phyloP scores from a whole-genome alignment of 2,797 vertebrate species.

The Decapterus maruadsi region DNA sequence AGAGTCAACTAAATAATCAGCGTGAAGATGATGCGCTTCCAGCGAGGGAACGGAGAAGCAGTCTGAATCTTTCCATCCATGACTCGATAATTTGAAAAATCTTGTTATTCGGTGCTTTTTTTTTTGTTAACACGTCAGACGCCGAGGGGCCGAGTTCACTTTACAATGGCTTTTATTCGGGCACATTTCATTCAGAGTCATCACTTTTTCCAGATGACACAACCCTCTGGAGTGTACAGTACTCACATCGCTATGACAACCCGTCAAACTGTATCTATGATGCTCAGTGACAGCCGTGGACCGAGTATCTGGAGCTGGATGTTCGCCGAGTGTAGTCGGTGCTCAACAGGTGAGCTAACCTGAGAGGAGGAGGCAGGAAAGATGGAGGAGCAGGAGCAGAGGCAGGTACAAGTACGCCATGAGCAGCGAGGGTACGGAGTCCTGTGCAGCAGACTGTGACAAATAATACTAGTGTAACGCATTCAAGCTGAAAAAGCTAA shows the following conservation, averaged over 20 bases:
- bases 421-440: conserved; percentile 11
- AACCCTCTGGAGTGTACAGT: conserved; percentile 19
- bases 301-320: not conserved
- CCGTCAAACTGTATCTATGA: conserved; percentile 27
- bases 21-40: not conserved
- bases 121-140: conserved; percentile 4
- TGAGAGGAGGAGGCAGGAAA: conserved; percentile 1
- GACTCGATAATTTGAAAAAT: not conserved
- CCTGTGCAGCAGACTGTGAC: conserved; percentile 34
- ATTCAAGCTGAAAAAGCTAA: conserved; percentile 49
- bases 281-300: conserved; percentile 26
- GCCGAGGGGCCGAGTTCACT: conserved; percentile 6
- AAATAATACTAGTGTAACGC: conserved; percentile 38
- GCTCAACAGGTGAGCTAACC: conserved; percentile 36
- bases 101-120: not conserved
- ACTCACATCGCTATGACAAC: conserved; percentile 37
- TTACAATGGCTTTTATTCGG: conserved; percentile 27
- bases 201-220: conserved; percentile 38
- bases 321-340: conserved; percentile 12
- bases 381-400: conserved; percentile 1
- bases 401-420: not conserved
- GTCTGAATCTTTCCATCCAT: not conserved
- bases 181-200: conserved; percentile 27
- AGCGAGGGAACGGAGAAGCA: not conserved
- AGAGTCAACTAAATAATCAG: conserved; percentile 1